Conservation (phyloP, 2,888 invertebrate species). For the Catocala fraxini region DNA sequence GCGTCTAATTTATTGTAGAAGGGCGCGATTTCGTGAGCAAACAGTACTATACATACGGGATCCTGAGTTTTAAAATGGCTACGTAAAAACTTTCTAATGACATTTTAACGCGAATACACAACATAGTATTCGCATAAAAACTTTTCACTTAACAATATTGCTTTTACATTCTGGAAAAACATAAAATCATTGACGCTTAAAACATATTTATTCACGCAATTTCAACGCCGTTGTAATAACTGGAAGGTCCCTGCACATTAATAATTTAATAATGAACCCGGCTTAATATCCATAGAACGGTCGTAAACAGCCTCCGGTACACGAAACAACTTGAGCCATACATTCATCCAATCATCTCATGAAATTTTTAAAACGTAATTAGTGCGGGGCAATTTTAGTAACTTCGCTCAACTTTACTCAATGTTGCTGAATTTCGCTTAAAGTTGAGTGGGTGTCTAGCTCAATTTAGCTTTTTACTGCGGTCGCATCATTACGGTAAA, state of each 20-base stretch:
- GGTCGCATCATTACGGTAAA: conserved; percentile 3
- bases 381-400: neutral
- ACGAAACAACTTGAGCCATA: conserved; percentile 1
- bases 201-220: conserved; percentile 1
- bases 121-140: neutral
- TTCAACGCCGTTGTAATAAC: conserved; percentile 1
- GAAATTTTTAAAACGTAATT: conserved; percentile 8
- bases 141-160: conserved; percentile 8
- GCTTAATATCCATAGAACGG: conserved; percentile 7
- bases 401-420: conserved; percentile 2
- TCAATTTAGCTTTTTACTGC: conserved; percentile 6
- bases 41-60: no score
- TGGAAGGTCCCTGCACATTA: neutral
- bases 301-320: neutral
- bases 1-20: no score
- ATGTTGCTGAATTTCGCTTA: neutral
- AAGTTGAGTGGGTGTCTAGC: conserved; percentile 5
- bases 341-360: conserved; percentile 8
- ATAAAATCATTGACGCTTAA: neutral
- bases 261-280: conserved; percentile 7
- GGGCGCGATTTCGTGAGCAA: no score
- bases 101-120: neutral
- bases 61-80: no score
- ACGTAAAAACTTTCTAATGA: neutral
- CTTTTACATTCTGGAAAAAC: neutral